These are phyloP conservation scores for Nerophis ophidion DNA, from an alignment of 2,113 vertebrate genomes.

Conservation along the genomic window DNA sequence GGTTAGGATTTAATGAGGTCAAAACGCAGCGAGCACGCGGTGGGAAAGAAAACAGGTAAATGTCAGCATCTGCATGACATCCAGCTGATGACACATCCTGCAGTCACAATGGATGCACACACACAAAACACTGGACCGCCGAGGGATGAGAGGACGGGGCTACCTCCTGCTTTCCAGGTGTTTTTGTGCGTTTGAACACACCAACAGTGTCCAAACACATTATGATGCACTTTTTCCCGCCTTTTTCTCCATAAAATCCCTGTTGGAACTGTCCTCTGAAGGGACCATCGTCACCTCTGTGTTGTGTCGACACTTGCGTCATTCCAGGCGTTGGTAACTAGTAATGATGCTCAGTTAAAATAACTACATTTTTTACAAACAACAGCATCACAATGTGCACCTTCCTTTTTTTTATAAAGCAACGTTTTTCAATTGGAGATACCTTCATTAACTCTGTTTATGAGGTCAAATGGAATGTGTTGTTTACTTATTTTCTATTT, in stretches of 20 bases:
- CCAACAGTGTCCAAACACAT: slow-evolving; percentile 52
- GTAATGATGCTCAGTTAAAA: neutral
- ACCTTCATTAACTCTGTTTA: no score
- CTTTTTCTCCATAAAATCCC: slow-evolving; percentile 19
- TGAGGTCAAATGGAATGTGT: no score
- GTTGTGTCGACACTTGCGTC: slow-evolving; percentile 28
- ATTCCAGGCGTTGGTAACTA: neutral
- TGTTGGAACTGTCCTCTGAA: slow-evolving; percentile 12
- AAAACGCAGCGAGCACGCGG: slow-evolving; percentile 1
- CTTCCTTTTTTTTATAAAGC: no score
- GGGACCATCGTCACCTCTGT: slow-evolving; percentile 1
- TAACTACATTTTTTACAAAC: neutral
- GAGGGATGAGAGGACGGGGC: neutral
- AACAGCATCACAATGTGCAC: no score
- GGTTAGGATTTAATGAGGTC: slow-evolving; percentile 16
- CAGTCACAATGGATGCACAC: slow-evolving; percentile 25
- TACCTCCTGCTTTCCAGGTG: neutral
- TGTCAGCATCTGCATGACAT: slow-evolving; percentile 38
- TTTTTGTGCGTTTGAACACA: slow-evolving; percentile 4
- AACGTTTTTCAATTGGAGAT: no score
- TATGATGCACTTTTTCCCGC: slow-evolving; percentile 6
- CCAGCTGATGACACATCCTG: slow-evolving; percentile 35
- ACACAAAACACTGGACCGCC: slow-evolving; percentile 2
- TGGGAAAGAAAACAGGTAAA: slow-evolving; percentile 14
- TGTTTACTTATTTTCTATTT: no score